A percentile compares a stretch with the other conserved stretches of the same genome.
phyloP scores from a whole-genome alignment of 1,140 invertebrate genomes.

The Eupristina koningsbergeri region DNA sequence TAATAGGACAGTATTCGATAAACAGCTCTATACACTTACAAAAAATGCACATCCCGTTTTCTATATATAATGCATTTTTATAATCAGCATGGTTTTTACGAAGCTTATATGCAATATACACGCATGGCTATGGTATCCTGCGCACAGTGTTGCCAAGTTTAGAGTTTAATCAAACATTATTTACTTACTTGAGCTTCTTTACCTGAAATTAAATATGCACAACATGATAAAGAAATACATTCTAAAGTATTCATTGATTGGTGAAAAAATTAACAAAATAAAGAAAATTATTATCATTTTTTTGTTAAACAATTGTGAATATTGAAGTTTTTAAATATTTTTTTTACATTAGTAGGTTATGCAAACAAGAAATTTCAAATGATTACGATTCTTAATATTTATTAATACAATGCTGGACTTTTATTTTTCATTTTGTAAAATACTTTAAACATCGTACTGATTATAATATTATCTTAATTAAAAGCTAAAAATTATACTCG shows the following conservation, averaged over 20 bases:
- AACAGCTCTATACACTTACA: slow-evolving; percentile 17
- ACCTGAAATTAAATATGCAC: background rate
- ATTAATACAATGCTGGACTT: too few relatives aligned
- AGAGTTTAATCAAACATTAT: slow-evolving; percentile 32
- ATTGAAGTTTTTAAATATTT: too few relatives aligned
- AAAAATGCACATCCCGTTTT: slow-evolving; percentile 22
- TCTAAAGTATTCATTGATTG: background rate
- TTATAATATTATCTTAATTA: too few relatives aligned
- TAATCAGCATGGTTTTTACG: slow-evolving; percentile 37
- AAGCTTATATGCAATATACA: slow-evolving; percentile 28
- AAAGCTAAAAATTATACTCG: too few relatives aligned
- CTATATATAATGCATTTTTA: background rate
- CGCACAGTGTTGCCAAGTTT: slow-evolving; percentile 44
- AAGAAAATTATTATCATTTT: background rate
- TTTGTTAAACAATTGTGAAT: too few relatives aligned
- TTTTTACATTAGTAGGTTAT: too few relatives aligned
- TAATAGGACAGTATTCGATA: slow-evolving; percentile 37
- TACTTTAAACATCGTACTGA: too few relatives aligned
- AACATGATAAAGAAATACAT: background rate
- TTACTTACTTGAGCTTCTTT: background rate
- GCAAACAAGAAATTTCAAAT: too few relatives aligned
- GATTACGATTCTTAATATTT: too few relatives aligned
- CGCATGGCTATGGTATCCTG: background rate
- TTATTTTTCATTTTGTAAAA: too few relatives aligned
- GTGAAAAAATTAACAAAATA: background rate